Evolutionary conservation across 2,113 vertebrate genomes (phyloP).

Genomic region (Pelusios castaneus): DNA sequence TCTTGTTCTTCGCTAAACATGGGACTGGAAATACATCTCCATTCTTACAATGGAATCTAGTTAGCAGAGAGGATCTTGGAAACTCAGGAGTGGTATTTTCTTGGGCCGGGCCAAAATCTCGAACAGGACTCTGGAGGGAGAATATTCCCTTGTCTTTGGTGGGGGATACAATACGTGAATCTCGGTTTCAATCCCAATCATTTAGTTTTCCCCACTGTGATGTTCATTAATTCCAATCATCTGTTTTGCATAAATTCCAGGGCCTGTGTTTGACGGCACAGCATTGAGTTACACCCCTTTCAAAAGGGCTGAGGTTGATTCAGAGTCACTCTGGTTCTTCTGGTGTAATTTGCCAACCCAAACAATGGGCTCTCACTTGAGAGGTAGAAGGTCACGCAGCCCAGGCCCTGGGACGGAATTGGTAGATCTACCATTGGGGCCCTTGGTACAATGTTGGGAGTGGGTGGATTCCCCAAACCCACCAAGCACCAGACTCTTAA

Average conservation of each 20-base stretch:
- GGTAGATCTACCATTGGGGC: background rate
- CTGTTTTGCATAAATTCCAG: constrained; percentile 44
- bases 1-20: background rate
- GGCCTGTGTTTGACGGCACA: background rate
- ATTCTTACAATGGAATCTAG: background rate
- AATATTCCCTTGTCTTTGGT: background rate
- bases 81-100: fast-evolving
- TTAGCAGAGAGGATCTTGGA: fast-evolving
- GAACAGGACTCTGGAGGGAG: background rate
- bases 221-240: constrained; percentile 57
- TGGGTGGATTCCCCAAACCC: background rate
- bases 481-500: background rate
- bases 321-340: constrained; percentile 57
- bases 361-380: too few relatives aligned
- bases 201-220: background rate
- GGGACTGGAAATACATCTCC: background rate
- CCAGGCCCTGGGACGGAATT: background rate
- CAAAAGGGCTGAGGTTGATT: constrained; percentile 27
- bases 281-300: constrained; percentile 47
- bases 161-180: background rate
- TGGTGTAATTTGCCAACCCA: constrained; percentile 52
- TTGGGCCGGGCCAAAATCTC: background rate
- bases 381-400: constrained; percentile 34
- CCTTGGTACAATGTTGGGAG: background rate
- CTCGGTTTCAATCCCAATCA: background rate